Percentiles rank a stretch among this genome's conserved stretches.
Evolutionary conservation across 2,888 invertebrate species (phyloP).

Genomic region (Agrotis ipsilon): DNA sequence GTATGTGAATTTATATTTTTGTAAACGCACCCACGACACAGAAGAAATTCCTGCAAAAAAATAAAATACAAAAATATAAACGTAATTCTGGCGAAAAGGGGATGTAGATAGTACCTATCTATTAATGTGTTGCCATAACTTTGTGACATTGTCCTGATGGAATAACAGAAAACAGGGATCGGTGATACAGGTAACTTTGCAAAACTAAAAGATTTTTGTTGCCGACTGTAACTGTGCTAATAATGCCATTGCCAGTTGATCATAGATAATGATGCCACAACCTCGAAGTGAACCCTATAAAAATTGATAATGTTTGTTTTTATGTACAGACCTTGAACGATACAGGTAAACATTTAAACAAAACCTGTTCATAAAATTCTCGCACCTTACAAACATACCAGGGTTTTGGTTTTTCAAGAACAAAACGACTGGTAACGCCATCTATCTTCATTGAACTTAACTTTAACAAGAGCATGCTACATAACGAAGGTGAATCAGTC

Average conservation of each 20-base stretch:
- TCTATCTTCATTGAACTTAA: constrained; percentile 23
- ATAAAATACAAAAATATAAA: too few relatives aligned
- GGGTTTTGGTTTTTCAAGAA: not conserved
- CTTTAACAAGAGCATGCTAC: constrained; percentile 3
- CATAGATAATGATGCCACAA: not conserved
- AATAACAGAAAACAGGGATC: not conserved
- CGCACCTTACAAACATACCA: not conserved
- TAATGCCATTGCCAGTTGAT: not conserved
- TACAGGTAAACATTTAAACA: constrained; percentile 2
- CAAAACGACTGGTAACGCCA: constrained; percentile 30
- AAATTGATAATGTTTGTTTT: constrained; percentile 7
- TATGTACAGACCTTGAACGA: constrained; percentile 17
- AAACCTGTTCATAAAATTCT: constrained; percentile 2
- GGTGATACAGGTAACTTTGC: too few relatives aligned
- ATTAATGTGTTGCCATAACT: too few relatives aligned
- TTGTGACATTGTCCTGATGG: not conserved
- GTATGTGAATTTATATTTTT: too few relatives aligned
- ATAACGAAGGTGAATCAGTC: not conserved
- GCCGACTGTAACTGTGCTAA: not conserved
- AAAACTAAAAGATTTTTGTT: not conserved
- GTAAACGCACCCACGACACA: too few relatives aligned
- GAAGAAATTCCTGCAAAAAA: too few relatives aligned
- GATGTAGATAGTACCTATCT: too few relatives aligned
- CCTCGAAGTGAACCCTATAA: not conserved
- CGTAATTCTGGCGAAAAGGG: too few relatives aligned